Percentiles rank a stretch among this genome's conserved stretches.
Conservation (phyloP, 1,140 invertebrate species). For the Trichoplusia ni region DNA sequence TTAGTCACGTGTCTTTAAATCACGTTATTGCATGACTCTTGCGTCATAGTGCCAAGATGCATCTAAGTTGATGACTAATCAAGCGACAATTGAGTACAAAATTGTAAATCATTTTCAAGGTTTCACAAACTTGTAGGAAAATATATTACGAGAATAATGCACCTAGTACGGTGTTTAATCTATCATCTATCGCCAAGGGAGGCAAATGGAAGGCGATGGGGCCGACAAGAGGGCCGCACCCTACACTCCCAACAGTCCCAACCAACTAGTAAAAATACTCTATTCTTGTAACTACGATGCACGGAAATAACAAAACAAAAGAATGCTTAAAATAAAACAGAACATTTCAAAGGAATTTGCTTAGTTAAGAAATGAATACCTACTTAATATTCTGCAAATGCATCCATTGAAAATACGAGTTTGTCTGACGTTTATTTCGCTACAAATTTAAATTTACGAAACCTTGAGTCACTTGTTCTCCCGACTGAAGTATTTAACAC, state of each 20-base stretch:
- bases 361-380: background rate
- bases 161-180: constrained; percentile 51
- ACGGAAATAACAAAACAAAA: constrained; percentile 6
- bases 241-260: too few relatives aligned
- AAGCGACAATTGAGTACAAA: constrained; percentile 8
- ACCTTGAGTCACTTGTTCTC: background rate
- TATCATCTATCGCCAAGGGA: constrained; percentile 58
- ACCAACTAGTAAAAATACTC: constrained; percentile 40
- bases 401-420: constrained; percentile 2
- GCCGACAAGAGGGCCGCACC: constrained; percentile 42
- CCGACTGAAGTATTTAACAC: background rate
- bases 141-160: background rate
- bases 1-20: background rate
- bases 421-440: background rate
- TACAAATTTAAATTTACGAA: background rate
- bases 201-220: constrained; percentile 28
- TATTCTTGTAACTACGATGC: constrained; percentile 38
- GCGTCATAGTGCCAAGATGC: constrained; percentile 4
- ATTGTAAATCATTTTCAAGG: background rate
- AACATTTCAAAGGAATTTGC: background rate
- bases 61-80: constrained; percentile 21
- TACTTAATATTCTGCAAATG: constrained; percentile 15
- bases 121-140: background rate
- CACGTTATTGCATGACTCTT: background rate
- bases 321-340: background rate